Base-by-base conservation (phyloP, 1,140 invertebrate species). In the Gyrodactylus salaris region DNA sequence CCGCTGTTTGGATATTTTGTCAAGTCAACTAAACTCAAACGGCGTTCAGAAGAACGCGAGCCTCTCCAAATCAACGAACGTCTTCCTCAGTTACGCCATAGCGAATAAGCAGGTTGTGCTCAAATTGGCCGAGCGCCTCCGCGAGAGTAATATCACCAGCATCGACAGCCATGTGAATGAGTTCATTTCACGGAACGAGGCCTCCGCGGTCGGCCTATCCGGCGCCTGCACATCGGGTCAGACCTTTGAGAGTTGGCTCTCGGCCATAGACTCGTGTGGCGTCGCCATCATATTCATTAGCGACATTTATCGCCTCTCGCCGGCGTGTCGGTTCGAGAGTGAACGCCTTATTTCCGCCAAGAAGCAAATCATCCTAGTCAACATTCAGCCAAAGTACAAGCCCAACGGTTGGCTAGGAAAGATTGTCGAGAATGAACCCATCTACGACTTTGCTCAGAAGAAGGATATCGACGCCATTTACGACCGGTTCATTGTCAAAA, bases 401-500 rank as follows among this genome's bases (percentile, higher is more conserved):
- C 70, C 70, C 1, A 25, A 71, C 21, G 70, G 70, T 19, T 71
- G 70, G 70, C 23, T 71, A 1, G 19, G 20, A 22, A 1, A 25
- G 1, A 20, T 20, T 24, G 25, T 71, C 2, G 70, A 71, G 25
- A 20, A 20, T 7, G 24, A 71, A 26, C 25, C n/a, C 16, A 25
- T 71, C 26, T 71, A 25, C 25, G 70, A 71, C 25, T 71, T 71
- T 24, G 20, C 70, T 25, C 25, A 25, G 16, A 71, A 71, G n/a
- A 71, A 25, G 23, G 70, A 71, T 71, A 24, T 71, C n/a, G 70
- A 71, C 21, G 24, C n/a, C 1, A 71, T 21, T 71, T 71, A 20
- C 19, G 70, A 71, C 25, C 25, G 24, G 1, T 71, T 71, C 25
- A 71, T 71, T 25, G 20, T 26, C 25, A 71, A 25, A 1, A 25